A percentile compares a stretch with the other conserved stretches of the same genome.
Conservation (phyloP, 2,797 vertebrate genomes). For the Falco berigora region DNA sequence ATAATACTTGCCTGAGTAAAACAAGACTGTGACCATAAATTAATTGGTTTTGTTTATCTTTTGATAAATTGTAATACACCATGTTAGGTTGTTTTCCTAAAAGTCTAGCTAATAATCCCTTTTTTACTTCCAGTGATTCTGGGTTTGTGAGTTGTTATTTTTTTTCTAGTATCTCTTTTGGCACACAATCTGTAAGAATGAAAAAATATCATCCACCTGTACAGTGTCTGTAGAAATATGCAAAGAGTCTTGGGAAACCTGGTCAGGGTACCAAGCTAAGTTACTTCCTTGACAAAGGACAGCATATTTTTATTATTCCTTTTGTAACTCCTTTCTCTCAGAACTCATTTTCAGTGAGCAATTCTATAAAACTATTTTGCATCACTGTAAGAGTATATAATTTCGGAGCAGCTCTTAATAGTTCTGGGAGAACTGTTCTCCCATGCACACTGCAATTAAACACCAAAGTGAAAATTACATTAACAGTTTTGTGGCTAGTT, state of each 20-base stretch:
- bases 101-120: background rate
- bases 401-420: background rate
- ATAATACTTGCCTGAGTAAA: background rate
- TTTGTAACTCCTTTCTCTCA: background rate
- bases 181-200: background rate
- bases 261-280: background rate
- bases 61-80: background rate
- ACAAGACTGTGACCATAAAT: background rate
- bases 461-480: background rate
- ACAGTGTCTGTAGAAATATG: background rate
- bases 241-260: background rate
- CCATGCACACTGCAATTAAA: background rate
- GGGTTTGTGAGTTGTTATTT: background rate
- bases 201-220: background rate
- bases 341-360: background rate
- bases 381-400: background rate
- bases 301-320: background rate
- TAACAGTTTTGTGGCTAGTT: background rate
- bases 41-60: constrained; percentile 5
- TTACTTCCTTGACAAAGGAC: background rate
- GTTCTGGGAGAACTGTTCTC: background rate
- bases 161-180: background rate
- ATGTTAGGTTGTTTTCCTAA: background rate
- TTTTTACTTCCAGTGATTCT: background rate
- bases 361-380: background rate